A percentile compares a stretch with the other conserved stretches of the same genome.
Evolutionary conservation across 2,797 vertebrate species (phyloP).

Genomic region (Karalla daura): DNA sequence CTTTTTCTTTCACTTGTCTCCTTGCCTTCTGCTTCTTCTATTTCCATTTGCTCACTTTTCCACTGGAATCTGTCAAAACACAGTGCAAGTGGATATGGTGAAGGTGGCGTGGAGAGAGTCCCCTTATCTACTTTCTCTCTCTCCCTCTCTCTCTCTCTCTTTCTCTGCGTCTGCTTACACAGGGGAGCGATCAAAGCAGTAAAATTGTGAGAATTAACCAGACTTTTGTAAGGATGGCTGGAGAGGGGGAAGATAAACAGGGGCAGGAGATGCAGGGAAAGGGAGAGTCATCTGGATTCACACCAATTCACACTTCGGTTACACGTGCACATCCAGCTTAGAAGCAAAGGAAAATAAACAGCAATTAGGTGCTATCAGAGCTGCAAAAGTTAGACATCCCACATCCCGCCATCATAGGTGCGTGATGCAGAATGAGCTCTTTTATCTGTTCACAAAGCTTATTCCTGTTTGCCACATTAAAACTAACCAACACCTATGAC

Average conservation of each 20-base stretch:
- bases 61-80: conserved; percentile 57
- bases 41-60: conserved; percentile 44
- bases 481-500: conserved; percentile 4
- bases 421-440: background rate
- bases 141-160: conserved; percentile 37
- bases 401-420: background rate
- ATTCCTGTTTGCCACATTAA: conserved; percentile 4
- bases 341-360: background rate
- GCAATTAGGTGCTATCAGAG: background rate
- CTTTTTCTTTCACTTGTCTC: conserved; percentile 6
- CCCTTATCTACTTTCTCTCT: conserved; percentile 54
- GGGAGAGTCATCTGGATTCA: conserved; percentile 1
- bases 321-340: background rate
- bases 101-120: conserved; percentile 7
- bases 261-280: background rate
- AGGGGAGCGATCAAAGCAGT: conserved; percentile 57
- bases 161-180: conserved; percentile 33
- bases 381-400: conserved; percentile 9
- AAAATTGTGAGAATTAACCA: conserved; percentile 65
- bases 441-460: background rate
- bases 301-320: conserved; percentile 33
- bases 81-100: conserved; percentile 15
- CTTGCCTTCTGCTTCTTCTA: conserved; percentile 19
- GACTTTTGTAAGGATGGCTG: conserved; percentile 36
- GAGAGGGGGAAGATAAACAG: conserved; percentile 1